These are phyloP conservation scores for Todiramphus chloris DNA, from an alignment of 2,113 vertebrate species.

Conservation along the genomic window DNA sequence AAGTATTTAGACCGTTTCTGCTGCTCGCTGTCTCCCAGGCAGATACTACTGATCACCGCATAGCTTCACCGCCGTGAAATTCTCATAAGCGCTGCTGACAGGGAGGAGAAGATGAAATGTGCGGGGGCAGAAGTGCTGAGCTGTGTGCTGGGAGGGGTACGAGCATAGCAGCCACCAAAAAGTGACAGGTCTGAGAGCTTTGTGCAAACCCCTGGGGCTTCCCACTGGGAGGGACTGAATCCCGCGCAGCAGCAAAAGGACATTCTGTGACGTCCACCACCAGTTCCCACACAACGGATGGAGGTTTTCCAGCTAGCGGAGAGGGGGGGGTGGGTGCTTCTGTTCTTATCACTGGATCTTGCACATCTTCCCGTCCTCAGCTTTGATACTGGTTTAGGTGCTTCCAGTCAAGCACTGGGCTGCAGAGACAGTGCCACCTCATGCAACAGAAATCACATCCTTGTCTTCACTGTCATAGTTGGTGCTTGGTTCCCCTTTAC, in stretches of 20 bases:
- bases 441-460: accelerated
- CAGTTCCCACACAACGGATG: accelerated
- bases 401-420: neutral
- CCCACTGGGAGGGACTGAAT: accelerated
- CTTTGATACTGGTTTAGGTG: neutral
- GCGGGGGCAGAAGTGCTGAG: neutral
- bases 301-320: neutral
- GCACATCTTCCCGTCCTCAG: neutral
- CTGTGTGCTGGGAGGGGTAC: neutral
- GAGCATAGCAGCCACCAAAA: neutral
- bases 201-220: neutral
- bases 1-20: conserved; percentile 63
- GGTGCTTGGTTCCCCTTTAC: neutral
- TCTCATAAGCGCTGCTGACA: neutral
- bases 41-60: neutral
- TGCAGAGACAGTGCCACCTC: neutral
- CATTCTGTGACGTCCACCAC: neutral
- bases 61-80: neutral
- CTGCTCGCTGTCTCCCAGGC: conserved; percentile 18
- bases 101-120: neutral
- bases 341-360: neutral
- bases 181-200: accelerated
- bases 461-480: neutral
- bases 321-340: neutral
- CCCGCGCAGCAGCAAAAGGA: neutral